A percentile compares a stretch with the other conserved stretches of the same genome.
phyloP scores from a whole-genome alignment of 2,113 vertebrate species.

The Vicugna pacos region DNA sequence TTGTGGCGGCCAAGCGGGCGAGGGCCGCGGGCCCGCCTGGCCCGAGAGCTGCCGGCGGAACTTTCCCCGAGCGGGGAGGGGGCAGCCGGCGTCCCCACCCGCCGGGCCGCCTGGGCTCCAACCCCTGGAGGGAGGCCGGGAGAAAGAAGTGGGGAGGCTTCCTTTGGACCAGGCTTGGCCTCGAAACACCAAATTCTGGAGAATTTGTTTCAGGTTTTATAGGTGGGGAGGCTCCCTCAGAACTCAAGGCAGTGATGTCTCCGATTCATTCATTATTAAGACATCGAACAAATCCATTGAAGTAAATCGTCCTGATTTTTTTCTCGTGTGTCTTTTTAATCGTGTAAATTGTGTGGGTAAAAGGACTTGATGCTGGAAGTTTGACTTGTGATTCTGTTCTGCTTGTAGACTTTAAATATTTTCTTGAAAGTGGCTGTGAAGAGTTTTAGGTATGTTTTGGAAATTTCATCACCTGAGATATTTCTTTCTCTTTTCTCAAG shows the following conservation, averaged over 20 bases:
- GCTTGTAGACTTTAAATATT: conserved; percentile 32
- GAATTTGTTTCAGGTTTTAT: background rate
- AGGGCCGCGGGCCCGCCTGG: background rate
- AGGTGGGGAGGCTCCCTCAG: background rate
- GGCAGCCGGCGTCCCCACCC: background rate
- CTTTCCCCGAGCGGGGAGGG: conserved; percentile 47
- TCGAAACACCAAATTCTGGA: background rate
- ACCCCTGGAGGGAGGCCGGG: background rate
- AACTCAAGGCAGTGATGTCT: background rate
- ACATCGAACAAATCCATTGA: background rate
- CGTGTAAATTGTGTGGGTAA: background rate
- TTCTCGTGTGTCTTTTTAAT: background rate
- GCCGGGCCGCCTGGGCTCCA: background rate
- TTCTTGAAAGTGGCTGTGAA: conserved; percentile 35
- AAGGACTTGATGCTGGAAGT: conserved; percentile 55
- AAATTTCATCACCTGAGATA: conserved; percentile 46
- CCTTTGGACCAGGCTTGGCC: background rate
- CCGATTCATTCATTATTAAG: conserved; percentile 72
- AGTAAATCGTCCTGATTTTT: conserved; percentile 27
- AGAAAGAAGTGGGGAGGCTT: conserved; percentile 27
- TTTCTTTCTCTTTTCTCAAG: background rate
- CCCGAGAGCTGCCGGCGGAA: conserved; percentile 9
- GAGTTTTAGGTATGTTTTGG: conserved; percentile 60
- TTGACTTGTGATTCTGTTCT: conserved; percentile 26
- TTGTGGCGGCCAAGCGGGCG: background rate